Percentiles rank a stretch among this genome's conserved stretches.
phyloP scores from a whole-genome alignment of 2,888 invertebrate species.

The Heteromyza rotundicornis region DNA sequence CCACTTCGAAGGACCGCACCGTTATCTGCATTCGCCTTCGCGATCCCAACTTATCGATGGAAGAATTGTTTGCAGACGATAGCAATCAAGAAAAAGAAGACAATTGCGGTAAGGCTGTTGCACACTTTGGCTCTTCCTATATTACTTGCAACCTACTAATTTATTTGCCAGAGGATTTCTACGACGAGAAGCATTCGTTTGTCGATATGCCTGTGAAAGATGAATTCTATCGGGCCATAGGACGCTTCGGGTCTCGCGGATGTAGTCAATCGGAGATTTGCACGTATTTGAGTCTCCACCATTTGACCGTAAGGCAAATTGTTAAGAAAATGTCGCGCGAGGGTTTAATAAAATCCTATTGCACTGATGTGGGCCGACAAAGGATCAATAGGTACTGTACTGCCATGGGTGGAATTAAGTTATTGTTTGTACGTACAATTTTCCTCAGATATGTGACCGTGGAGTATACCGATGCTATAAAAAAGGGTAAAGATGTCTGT shows the following conservation, averaged over 20 bases:
- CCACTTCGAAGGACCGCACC: slow-evolving; percentile 58
- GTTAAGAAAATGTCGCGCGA: slow-evolving; percentile 61
- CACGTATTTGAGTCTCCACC: slow-evolving; percentile 60
- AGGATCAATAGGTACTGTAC: slow-evolving; percentile 24
- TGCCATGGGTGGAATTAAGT: background rate
- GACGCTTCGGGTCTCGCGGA: slow-evolving; percentile 65
- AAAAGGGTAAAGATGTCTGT: slow-evolving; percentile 32
- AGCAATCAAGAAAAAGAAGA: slow-evolving; percentile 63
- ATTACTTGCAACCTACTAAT: too few relatives aligned
- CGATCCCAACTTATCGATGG: slow-evolving; percentile 66
- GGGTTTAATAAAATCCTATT: slow-evolving; percentile 63
- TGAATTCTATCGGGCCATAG: slow-evolving; percentile 66
- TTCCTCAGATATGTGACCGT: slow-evolving; percentile 35
- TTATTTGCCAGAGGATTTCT: slow-evolving; percentile 44
- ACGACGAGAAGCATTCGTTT: slow-evolving; percentile 41
- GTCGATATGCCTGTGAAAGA: slow-evolving; percentile 61
- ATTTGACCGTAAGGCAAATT: slow-evolving; percentile 63
- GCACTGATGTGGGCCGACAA: slow-evolving; percentile 67
- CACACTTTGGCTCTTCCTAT: too few relatives aligned
- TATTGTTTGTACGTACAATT: too few relatives aligned
- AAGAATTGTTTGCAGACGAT: slow-evolving; percentile 63
- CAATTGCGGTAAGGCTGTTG: slow-evolving; percentile 32
- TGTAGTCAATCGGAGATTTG: slow-evolving; percentile 63
- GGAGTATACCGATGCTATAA: slow-evolving; percentile 32
- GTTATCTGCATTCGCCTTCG: slow-evolving; percentile 66